phyloP scores from a whole-genome alignment of 2,888 invertebrate species.

The Troides aeacus region DNA sequence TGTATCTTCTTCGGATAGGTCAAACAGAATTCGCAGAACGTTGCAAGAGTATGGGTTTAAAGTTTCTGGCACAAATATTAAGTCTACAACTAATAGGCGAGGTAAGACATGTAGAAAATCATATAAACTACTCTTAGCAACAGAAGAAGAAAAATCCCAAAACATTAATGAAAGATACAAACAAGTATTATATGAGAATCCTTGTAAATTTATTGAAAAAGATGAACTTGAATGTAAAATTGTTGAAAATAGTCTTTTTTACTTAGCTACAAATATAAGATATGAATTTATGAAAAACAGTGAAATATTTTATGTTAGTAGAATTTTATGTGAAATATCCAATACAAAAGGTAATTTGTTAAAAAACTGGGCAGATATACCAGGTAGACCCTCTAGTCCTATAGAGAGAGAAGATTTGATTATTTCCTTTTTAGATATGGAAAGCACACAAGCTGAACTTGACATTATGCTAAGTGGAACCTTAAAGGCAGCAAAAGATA shows the following conservation, averaged over 20 bases:
- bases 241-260: constrained; percentile 39
- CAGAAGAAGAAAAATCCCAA: constrained; percentile 55
- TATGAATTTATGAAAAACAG: constrained; percentile 53
- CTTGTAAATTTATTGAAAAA: constrained; percentile 36
- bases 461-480: constrained; percentile 63
- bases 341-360: constrained; percentile 72
- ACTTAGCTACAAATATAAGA: constrained; percentile 50
- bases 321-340: constrained; percentile 65
- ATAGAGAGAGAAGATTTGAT: constrained; percentile 36
- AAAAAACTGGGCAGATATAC: constrained; percentile 82
- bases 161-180: constrained; percentile 58
- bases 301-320: constrained; percentile 66
- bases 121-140: constrained; percentile 53
- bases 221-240: constrained; percentile 22
- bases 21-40: constrained; percentile 69
- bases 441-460: constrained; percentile 60
- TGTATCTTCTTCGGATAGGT: constrained; percentile 51
- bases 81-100: constrained; percentile 37
- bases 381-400: constrained; percentile 82
- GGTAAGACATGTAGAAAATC: constrained; percentile 46
- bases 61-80: constrained; percentile 56
- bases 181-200: constrained; percentile 54
- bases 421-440: constrained; percentile 55
- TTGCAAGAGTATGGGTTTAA: constrained; percentile 83
- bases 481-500: constrained; percentile 46